Percentiles rank a stretch among this genome's conserved stretches.
These are phyloP conservation scores for Callyntrura sp. DNA, from an alignment of 2,888 invertebrate genomes.

Conservation along the genomic window DNA sequence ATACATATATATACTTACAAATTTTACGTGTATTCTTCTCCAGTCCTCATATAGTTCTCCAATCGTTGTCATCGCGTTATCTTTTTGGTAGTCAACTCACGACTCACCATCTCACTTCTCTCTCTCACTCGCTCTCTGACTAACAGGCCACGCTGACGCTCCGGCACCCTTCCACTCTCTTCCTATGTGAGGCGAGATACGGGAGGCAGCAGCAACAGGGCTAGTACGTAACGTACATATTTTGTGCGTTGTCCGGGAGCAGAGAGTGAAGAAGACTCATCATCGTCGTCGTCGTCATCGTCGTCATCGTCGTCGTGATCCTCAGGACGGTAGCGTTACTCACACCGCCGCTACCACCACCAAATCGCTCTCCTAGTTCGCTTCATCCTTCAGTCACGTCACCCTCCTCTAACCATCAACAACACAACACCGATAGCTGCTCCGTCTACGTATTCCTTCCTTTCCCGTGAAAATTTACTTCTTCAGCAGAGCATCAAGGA, in stretches of 20 bases:
- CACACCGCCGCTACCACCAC: conserved; percentile 54
- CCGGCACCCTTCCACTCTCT: conserved; percentile 60
- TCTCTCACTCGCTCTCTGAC: neutral
- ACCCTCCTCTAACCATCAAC: conserved; percentile 74
- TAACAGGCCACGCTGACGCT: neutral
- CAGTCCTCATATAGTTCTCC: conserved; percentile 67
- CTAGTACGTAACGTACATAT: conserved; percentile 22
- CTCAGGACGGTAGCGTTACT: conserved; percentile 72
- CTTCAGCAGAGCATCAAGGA: conserved; percentile 13
- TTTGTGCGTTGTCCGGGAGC: conserved; percentile 78
- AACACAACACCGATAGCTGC: conserved; percentile 35
- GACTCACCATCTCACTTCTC: conserved; percentile 7
- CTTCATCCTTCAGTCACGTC: conserved; percentile 73
- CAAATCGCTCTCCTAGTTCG: conserved; percentile 53
- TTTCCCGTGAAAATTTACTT: conserved; percentile 50
- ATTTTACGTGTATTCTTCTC: neutral
- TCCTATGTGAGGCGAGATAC: neutral
- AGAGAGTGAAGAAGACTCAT: conserved; percentile 30
- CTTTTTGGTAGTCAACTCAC: conserved; percentile 56
- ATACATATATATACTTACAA: neutral
- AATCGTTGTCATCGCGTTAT: conserved; percentile 9
- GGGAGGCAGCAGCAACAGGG: conserved; percentile 64
- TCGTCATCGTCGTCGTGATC: conserved; percentile 58
- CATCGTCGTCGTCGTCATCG: conserved; percentile 52
- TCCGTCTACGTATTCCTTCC: conserved; percentile 37